Percentiles rank a stretch among this genome's conserved stretches.
phyloP scores from a whole-genome alignment of 1,140 invertebrate genomes.

The Drosophila setifemur region DNA sequence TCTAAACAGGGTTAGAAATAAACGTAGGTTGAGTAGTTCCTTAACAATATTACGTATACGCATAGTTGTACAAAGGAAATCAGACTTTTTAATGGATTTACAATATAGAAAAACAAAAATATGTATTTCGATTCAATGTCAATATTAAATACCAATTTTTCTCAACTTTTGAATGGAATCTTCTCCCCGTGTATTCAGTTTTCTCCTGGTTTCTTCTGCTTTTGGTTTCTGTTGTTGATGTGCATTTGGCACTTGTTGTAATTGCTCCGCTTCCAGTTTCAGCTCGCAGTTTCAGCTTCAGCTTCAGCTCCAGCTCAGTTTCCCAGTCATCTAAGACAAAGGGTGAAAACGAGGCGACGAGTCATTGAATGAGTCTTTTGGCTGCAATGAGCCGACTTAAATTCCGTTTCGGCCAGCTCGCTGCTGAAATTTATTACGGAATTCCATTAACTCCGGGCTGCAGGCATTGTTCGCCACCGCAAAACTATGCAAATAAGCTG shows the following conservation, averaged over 20 bases:
- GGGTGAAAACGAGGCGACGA: slow-evolving; percentile 28
- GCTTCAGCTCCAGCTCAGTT: not conserved
- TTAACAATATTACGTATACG: no score
- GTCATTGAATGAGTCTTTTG: slow-evolving; percentile 39
- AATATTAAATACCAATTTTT: no score
- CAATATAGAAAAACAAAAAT: no score
- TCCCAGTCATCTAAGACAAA: slow-evolving; percentile 20
- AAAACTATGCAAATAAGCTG: slow-evolving; percentile 79
- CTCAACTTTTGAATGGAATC: no score
- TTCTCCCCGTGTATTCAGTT: slow-evolving; percentile 10
- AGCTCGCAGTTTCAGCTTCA: no score
- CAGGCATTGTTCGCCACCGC: slow-evolving; percentile 71
- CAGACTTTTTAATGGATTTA: no score
- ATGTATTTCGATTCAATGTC: no score
- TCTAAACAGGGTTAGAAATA: no score
- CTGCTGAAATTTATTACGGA: slow-evolving; percentile 75
- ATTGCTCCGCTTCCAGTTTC: slow-evolving; percentile 45
- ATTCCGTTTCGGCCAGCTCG: slow-evolving; percentile 60
- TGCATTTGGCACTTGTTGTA: slow-evolving; percentile 80
- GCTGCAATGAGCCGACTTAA: slow-evolving; percentile 57
- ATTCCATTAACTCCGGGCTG: slow-evolving; percentile 70
- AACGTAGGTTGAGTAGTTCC: no score
- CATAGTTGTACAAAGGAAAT: no score
- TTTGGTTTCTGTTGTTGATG: slow-evolving; percentile 64
- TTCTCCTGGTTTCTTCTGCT: slow-evolving; percentile 6